These are phyloP conservation scores for Caenorhabditis elegans DNA, from an alignment of 1,140 invertebrate genomes.

Conservation along the genomic window DNA sequence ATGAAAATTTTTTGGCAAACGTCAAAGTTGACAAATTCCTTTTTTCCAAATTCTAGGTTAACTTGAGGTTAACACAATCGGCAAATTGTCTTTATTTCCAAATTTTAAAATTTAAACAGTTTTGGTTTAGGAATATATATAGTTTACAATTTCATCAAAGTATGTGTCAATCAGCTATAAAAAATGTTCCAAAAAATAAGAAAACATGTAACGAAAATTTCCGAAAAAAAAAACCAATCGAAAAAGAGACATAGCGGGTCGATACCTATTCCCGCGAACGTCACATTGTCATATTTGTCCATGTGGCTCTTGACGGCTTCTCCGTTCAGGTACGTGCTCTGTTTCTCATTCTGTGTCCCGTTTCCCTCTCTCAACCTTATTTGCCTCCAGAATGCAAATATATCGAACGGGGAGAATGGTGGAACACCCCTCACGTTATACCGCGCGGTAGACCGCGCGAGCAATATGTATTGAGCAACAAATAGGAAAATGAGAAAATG, in stretches of 20 bases:
- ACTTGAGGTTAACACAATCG: too few relatives aligned
- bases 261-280: background rate
- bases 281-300: conserved; percentile 31
- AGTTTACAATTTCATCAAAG: too few relatives aligned
- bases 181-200: too few relatives aligned
- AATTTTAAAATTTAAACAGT: too few relatives aligned
- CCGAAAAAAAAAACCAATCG: too few relatives aligned
- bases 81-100: too few relatives aligned
- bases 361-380: background rate
- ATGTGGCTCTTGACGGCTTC: conserved; percentile 14
- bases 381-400: background rate
- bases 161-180: too few relatives aligned
- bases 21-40: too few relatives aligned
- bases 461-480: background rate
- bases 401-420: background rate
- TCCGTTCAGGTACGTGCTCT: background rate
- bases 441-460: background rate
- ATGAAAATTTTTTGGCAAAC: too few relatives aligned
- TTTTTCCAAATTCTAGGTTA: too few relatives aligned
- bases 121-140: too few relatives aligned
- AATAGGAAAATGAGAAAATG: background rate
- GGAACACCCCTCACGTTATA: conserved; percentile 10
- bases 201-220: too few relatives aligned
- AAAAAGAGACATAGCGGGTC: background rate
- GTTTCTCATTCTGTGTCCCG: background rate